These are phyloP conservation scores for Goniozus legneri DNA, from an alignment of 1,140 invertebrate species.

Conservation along the genomic window DNA sequence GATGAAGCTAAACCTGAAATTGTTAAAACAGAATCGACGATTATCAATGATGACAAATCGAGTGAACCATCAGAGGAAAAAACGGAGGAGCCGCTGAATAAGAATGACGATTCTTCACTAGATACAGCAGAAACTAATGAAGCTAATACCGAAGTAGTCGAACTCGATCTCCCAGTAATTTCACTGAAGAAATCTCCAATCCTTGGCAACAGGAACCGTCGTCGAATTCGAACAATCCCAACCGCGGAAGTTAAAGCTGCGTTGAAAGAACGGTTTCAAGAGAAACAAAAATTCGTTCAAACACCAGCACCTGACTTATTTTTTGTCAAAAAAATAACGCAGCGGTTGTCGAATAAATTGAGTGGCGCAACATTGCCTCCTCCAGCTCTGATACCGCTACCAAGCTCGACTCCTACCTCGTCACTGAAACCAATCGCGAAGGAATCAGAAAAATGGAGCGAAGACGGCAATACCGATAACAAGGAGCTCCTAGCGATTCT, in stretches of 20 bases:
- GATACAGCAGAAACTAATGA: slow-evolving; percentile 6
- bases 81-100: slow-evolving; percentile 1
- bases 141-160: slow-evolving; percentile 4
- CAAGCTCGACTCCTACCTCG: slow-evolving; percentile 7
- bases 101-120: background rate
- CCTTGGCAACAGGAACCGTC: slow-evolving; percentile 8
- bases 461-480: slow-evolving; percentile 36
- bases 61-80: slow-evolving; percentile 10
- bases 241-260: slow-evolving; percentile 46
- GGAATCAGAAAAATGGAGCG: slow-evolving; percentile 1
- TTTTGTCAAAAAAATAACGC: slow-evolving; percentile 53
- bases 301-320: slow-evolving; percentile 47
- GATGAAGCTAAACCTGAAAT: slow-evolving; percentile 32
- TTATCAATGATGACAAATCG: slow-evolving; percentile 22
- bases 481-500: slow-evolving; percentile 52
- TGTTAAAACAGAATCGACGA: slow-evolving; percentile 14
- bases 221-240: slow-evolving; percentile 43
- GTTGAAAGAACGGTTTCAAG: slow-evolving; percentile 43
- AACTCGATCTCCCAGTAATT: background rate
- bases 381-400: slow-evolving; percentile 28
- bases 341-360: slow-evolving; percentile 49
- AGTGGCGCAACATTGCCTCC: slow-evolving; percentile 26
- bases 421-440: slow-evolving; percentile 3
- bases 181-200: slow-evolving; percentile 3
- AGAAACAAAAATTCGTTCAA: slow-evolving; percentile 44